phyloP scores from a whole-genome alignment of 2,888 invertebrate genomes.

The Pomacea canaliculata region DNA sequence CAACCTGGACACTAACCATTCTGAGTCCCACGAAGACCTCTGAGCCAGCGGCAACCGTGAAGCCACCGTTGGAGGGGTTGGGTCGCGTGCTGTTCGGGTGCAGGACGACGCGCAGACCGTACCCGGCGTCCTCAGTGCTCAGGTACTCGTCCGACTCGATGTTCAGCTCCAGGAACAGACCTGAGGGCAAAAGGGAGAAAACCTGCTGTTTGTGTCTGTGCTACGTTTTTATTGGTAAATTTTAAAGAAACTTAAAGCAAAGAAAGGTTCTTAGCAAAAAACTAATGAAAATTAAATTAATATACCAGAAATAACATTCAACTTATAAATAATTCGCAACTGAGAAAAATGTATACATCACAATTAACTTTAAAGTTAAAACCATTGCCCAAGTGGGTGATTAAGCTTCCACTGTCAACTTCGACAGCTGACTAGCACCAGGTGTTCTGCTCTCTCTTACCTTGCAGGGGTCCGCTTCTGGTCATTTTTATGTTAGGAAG shows the following conservation, averaged over 20 bases:
- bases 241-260: too few species aligned
- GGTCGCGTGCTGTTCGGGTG: conserved; percentile 44
- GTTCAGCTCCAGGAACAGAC: conserved; percentile 39
- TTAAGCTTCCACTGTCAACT: too few species aligned
- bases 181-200: conserved; percentile 24
- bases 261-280: too few species aligned
- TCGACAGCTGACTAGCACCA: too few species aligned
- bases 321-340: too few species aligned
- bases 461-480: conserved; percentile 30
- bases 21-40: conserved; percentile 43
- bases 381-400: too few species aligned
- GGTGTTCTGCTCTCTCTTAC: conserved; percentile 3
- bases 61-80: conserved; percentile 41
- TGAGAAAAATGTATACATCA: too few species aligned
- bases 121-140: conserved; percentile 38
- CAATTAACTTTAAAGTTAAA: too few species aligned
- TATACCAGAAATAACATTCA: too few species aligned
- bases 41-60: conserved; percentile 37
- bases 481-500: conserved; percentile 28
- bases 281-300: too few species aligned
- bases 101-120: conserved; percentile 43
- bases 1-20: conserved; percentile 30
- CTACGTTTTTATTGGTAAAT: not conserved
- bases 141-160: conserved; percentile 44
- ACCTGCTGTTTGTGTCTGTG: not conserved